Conservation (phyloP, 2,113 vertebrate genomes). For the Cephalopholis sonnerati region DNA sequence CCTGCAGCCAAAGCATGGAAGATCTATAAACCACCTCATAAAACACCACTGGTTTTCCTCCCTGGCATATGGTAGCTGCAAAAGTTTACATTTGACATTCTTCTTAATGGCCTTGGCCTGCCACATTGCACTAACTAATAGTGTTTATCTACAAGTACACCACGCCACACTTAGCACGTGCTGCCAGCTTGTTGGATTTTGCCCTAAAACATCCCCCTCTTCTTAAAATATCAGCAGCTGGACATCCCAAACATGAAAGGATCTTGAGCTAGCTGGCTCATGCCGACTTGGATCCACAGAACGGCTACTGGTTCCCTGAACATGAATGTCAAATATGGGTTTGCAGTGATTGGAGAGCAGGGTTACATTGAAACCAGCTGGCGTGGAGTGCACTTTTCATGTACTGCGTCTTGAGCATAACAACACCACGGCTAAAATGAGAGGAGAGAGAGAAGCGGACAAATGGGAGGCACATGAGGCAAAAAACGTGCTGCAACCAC, state of each 20-base stretch:
- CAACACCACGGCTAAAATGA: conserved; percentile 53
- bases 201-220: conserved; percentile 47
- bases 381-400: conserved; percentile 52
- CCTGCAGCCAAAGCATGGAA: conserved; percentile 64
- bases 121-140: conserved; percentile 73
- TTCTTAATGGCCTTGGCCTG: conserved; percentile 72
- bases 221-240: conserved; percentile 67
- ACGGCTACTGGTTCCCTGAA: conserved; percentile 60
- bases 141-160: conserved; percentile 79
- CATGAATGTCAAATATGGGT: conserved; percentile 64
- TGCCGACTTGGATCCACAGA: conserved; percentile 69
- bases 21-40: conserved; percentile 78
- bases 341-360: conserved; percentile 66
- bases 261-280: conserved; percentile 48
- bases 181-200: conserved; percentile 56
- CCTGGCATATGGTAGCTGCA: conserved; percentile 62
- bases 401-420: conserved; percentile 55
- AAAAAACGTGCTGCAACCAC: conserved; percentile 75
- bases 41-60: conserved; percentile 77
- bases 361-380: conserved; percentile 72
- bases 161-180: conserved; percentile 54
- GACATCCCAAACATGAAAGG: conserved; percentile 65
- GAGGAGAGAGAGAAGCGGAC: conserved; percentile 43
- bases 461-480: conserved; percentile 70
- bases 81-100: conserved; percentile 71